Evolutionary conservation across 2,113 vertebrate species (phyloP).

Genomic region (Silurus asotus): DNA sequence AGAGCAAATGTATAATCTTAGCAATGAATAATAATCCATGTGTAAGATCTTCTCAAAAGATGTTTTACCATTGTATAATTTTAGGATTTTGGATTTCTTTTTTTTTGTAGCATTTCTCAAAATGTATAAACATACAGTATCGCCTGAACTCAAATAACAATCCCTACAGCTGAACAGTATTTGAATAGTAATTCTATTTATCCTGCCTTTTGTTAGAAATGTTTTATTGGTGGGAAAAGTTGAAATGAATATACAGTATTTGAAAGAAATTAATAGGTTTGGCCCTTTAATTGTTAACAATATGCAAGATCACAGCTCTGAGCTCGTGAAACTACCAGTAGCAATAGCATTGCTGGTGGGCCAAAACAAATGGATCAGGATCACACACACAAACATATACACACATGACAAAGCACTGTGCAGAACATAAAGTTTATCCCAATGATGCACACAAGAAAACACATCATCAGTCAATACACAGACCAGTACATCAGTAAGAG

Average conservation of each 20-base stretch:
- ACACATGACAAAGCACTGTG: neutral
- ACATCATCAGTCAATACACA: slow-evolving; percentile 12
- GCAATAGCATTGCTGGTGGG: neutral
- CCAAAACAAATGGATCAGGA: neutral
- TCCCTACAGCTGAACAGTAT: no score
- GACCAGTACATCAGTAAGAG: neutral
- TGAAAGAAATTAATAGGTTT: neutral
- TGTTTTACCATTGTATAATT: neutral
- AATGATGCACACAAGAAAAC: neutral
- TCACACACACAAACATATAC: slow-evolving; percentile 25
- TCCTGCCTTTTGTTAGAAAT: no score
- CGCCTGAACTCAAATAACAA: no score
- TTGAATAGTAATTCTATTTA: no score
- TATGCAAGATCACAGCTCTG: neutral
- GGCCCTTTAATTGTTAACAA: neutral
- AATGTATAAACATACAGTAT: neutral
- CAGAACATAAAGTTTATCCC: neutral
- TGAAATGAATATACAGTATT: no score
- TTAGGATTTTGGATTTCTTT: neutral
- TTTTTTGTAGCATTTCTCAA: no score
- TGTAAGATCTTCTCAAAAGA: neutral
- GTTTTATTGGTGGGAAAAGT: no score
- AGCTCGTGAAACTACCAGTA: neutral
- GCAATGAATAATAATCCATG: neutral
- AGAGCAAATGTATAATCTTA: neutral